Evolutionary conservation across 2,113 vertebrate genomes (phyloP), one percentile per base, ranked within the genome.

Genomic region (Rana temporaria): DNA sequence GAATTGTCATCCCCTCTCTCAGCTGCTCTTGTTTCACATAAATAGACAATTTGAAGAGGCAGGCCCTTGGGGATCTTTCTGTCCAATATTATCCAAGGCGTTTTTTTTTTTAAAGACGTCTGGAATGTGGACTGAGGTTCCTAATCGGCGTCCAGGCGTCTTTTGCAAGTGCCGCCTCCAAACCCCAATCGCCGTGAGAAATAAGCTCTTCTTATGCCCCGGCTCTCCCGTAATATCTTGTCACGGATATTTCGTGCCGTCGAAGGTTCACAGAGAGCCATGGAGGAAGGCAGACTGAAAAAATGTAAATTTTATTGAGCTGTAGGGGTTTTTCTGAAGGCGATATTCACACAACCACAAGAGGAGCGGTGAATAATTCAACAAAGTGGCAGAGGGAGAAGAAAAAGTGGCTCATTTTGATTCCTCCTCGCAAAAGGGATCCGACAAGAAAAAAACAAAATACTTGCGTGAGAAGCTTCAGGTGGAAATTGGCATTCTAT

Each of bases 1-100:
- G 81, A 82, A 80, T 1, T 87, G 86, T 84, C 60, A 34, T 74
- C 34, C 34, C 34, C 34, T 64, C 65, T 71, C 1, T 63, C 5
- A n/a, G 0, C 18, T 77, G 18, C 0, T 34, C 14, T 26, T 78
- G 53, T 30, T 64, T 67, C 32, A 1, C 70, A 32, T 69, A 87
- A 74, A 60, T 79, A 78, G 55, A 20, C 6, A 16, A n/a, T 48
- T 24, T 68, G 14, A 59, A n/a, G 18, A n/a, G 6, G 6, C 9
- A 9, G 38, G 38, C 38, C 38, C 38, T n/a, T n/a, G 26, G 16
- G 69, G 15, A 30, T 56, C 52, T 55, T 12, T 60, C 59, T 20
- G 59, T 11, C n/a, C 59, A 11, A 60, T 60, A 14, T 20, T 60
- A 14, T 20, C 19, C 7, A 11, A 12, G 42, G 14, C 42, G 9